Base-by-base conservation (phyloP, 1,140 invertebrate genomes). In the Linepithema humile region DNA sequence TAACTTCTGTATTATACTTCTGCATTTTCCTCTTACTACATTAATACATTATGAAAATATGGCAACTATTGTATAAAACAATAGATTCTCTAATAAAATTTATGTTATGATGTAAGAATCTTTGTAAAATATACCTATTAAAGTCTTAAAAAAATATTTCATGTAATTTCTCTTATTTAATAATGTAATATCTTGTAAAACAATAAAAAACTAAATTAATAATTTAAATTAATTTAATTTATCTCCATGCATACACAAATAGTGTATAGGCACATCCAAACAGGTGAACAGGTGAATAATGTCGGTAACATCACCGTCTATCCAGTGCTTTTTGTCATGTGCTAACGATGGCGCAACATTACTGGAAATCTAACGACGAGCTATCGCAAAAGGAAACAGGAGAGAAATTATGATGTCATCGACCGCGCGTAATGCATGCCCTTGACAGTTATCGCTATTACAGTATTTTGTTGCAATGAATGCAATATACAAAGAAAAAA, bases 371-470 rank as follows among this genome's bases (percentile, higher is more conserved):
- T 3, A 23, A 1, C 50, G 32, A 84, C 48, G 38, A 70, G 32
- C 38, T 67, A 55, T 69, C 82, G 35, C 67, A 84, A 74, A 67
- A 82, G 59, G 40, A 84, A 75, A 69, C 69, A 48, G 48, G 50
- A 60, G 53, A 10, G 53, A 60, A 65, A 84, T 70, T 50, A 53
- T 82, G 43, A 82, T 90, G 64, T 86, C 83, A 84, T 89, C 85
- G 87, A 53, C 55, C 73, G 82, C 60, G 62, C 32, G 45, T 50
- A 85, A 53, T 77, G 48, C 20, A 83, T 78, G 74, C 69, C 85
- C 86, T 90, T 88, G 82, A 88, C 75, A 87, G 59, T 60, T 86
- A 78, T 59, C 72, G 45, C 64, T 87, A 55, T 85, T 75, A 84
- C 29, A 53, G 38, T 87, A 48, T 55, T 86, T 84, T 59, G 35